Evolutionary conservation across 2,797 vertebrate genomes (phyloP).

Genomic region (Lacerta bilineata): DNA sequence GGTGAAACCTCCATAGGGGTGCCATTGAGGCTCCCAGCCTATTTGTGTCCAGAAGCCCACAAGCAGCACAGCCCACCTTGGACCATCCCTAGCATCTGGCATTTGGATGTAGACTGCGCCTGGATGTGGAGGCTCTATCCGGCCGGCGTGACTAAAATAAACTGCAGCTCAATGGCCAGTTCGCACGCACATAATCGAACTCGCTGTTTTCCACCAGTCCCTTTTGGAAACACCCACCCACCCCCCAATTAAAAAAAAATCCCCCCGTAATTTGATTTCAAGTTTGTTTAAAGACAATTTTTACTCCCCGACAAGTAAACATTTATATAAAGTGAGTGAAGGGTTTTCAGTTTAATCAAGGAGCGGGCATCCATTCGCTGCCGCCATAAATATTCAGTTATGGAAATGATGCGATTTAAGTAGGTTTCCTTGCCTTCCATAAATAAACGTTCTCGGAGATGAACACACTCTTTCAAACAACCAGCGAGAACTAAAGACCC

Average conservation of each 20-base stretch:
- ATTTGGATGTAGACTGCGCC: not conserved
- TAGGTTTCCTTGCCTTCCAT: slow-evolving; percentile 72
- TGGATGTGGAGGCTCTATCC: not conserved
- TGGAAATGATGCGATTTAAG: slow-evolving; percentile 80
- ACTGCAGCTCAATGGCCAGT: not conserved
- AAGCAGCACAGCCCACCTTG: not conserved
- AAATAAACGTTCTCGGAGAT: slow-evolving; percentile 78
- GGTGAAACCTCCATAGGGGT: no score
- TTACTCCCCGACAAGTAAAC: slow-evolving; percentile 76
- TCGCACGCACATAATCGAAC: fast-evolving
- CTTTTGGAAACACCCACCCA: not conserved
- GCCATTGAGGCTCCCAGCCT: no score
- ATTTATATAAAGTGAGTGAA: slow-evolving; percentile 78
- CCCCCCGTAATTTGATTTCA: slow-evolving; percentile 62
- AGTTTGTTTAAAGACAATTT: slow-evolving; percentile 75
- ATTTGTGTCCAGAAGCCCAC: not conserved
- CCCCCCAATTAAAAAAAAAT: slow-evolving; percentile 23
- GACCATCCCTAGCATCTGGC: no score
- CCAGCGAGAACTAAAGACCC: slow-evolving; percentile 55
- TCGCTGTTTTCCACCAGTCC: not conserved
- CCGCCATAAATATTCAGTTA: slow-evolving; percentile 82
- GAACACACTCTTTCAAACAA: slow-evolving; percentile 68
- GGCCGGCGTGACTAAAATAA: no score
- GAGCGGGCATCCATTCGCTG: slow-evolving; percentile 76
- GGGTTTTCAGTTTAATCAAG: slow-evolving; percentile 73